A percentile compares a stretch with the other conserved stretches of the same genome.
Conservation (phyloP, 2,888 invertebrate species). For the Julus scanicus region DNA sequence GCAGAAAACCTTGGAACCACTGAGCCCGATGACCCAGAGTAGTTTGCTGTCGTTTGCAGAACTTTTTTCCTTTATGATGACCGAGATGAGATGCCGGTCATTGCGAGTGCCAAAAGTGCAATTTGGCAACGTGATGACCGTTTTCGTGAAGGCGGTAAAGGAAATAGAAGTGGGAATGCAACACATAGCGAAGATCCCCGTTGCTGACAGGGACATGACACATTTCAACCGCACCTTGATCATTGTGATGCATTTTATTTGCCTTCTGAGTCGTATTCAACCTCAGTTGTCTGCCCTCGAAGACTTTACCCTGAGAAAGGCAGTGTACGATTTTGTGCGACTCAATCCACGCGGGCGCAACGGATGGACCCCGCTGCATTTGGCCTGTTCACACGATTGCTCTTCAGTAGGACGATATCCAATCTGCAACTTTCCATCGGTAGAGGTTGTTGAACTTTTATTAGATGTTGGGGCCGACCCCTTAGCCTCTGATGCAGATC, state of each 20-base stretch:
- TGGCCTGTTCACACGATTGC: conserved; percentile 84
- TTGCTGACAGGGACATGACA: conserved; percentile 78
- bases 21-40: conserved; percentile 94
- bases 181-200: conserved; percentile 65
- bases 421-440: conserved; percentile 77
- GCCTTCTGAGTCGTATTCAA: conserved; percentile 75
- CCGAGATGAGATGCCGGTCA: conserved; percentile 70
- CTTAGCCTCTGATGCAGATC: conserved; percentile 81
- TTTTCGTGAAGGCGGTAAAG: conserved; percentile 81
- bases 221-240: conserved; percentile 86
- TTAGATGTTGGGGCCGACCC: conserved; percentile 85
- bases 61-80: conserved; percentile 93
- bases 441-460: conserved; percentile 78
- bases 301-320: conserved; percentile 72
- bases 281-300: conserved; percentile 63
- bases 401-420: conserved; percentile 76
- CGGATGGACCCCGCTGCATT: conserved; percentile 71
- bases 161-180: conserved; percentile 66
- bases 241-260: conserved; percentile 85
- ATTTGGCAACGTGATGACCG: conserved; percentile 83
- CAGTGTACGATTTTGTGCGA: conserved; percentile 81
- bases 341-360: conserved; percentile 71
- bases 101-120: conserved; percentile 79
- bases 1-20: conserved; percentile 88
- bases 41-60: conserved; percentile 95